These are phyloP conservation scores for Prietella phreatophila DNA, from an alignment of 2,113 vertebrate species.

Conservation along the genomic window DNA sequence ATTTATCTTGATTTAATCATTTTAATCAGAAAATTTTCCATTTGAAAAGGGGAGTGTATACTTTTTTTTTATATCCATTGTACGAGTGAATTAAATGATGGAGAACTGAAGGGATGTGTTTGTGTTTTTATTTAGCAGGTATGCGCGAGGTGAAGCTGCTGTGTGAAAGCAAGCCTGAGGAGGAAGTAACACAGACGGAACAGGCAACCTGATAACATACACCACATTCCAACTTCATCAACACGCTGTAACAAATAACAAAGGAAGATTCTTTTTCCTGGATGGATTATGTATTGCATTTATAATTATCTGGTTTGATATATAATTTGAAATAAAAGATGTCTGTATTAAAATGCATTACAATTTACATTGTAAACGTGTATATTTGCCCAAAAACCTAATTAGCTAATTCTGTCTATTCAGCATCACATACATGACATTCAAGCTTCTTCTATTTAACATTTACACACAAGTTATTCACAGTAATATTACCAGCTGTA, in stretches of 20 bases:
- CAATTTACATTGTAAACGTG: neutral
- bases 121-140: slow-evolving; percentile 65
- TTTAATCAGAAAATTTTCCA: too few relatives aligned
- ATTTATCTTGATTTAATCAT: too few relatives aligned
- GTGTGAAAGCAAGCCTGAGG: neutral
- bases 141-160: slow-evolving; percentile 5
- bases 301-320: neutral
- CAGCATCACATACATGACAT: neutral
- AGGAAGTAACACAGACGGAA: neutral
- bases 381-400: neutral
- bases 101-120: neutral
- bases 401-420: neutral
- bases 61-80: too few relatives aligned
- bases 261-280: neutral
- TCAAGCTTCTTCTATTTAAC: neutral
- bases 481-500: neutral
- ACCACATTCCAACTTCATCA: neutral
- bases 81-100: neutral
- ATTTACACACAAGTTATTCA: neutral
- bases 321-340: neutral
- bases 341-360: neutral
- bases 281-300: neutral
- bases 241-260: neutral
- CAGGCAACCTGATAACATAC: neutral
- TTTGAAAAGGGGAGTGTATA: too few relatives aligned